A percentile compares a stretch with the other conserved stretches of the same genome.
phyloP scores from a whole-genome alignment of 1,140 invertebrate species.

The Arion vulgaris region DNA sequence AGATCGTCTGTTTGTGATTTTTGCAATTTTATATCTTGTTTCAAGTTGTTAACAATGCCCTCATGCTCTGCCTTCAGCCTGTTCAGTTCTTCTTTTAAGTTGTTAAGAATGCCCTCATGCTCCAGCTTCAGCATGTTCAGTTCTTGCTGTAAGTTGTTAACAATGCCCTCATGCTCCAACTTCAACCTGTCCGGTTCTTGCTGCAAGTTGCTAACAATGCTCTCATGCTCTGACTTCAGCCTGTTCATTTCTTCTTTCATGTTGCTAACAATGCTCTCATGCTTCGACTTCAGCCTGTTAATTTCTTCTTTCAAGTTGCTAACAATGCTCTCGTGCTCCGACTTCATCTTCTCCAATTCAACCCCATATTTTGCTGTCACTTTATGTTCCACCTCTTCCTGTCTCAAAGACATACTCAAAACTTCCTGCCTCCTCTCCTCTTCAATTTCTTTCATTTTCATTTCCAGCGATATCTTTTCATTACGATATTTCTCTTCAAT shows the following conservation, averaged over 20 bases:
- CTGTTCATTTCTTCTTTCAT: background rate
- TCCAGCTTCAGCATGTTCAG: background rate
- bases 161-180: background rate
- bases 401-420: background rate
- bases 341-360: background rate
- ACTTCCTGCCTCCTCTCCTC: background rate
- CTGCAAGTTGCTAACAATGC: background rate
- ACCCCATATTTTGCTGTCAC: background rate
- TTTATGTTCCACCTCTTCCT: background rate
- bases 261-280: too few relatives aligned
- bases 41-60: background rate
- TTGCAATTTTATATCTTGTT: background rate
- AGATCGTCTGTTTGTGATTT: background rate
- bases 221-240: background rate
- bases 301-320: background rate
- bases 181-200: background rate
- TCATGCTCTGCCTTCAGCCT: background rate
- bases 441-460: background rate
- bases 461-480: background rate
- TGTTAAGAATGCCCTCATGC: too few relatives aligned
- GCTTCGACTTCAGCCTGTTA: too few relatives aligned
- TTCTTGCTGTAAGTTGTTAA: background rate
- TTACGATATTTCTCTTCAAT: background rate
- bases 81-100: background rate
- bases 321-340: background rate